Evolutionary conservation across 2,113 vertebrate genomes (phyloP).

Genomic region (Sciurus niger): DNA sequence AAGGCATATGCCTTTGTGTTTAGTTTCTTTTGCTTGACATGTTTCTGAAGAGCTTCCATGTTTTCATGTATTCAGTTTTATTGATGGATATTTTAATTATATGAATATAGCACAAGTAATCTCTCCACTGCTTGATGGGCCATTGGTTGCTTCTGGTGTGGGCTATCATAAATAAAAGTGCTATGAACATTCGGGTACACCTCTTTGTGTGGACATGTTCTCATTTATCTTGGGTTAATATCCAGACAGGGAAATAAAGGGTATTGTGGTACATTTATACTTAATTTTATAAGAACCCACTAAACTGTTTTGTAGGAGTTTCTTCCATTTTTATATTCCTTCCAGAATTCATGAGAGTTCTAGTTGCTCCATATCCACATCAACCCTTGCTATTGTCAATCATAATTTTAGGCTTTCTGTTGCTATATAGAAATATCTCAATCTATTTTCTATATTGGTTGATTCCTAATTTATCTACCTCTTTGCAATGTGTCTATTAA

Average conservation of each 20-base stretch:
- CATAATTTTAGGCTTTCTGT: neutral
- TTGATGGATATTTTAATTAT: neutral
- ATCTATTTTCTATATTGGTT: neutral
- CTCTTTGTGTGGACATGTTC: neutral
- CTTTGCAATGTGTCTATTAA: neutral
- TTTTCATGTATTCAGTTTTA: neutral
- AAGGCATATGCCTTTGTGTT: neutral
- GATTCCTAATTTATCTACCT: neutral
- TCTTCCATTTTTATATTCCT: neutral
- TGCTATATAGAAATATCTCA: neutral
- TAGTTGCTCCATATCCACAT: neutral
- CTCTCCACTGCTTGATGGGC: neutral
- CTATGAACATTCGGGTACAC: neutral
- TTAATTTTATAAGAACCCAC: neutral
- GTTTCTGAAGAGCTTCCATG: neutral
- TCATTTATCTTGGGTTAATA: neutral
- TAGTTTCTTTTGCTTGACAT: neutral
- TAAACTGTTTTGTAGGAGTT: neutral
- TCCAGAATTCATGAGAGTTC: neutral
- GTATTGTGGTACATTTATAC: neutral
- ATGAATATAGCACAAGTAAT: neutral
- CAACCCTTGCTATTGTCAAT: neutral
- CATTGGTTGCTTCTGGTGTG: neutral
- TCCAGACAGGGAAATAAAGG: neutral
- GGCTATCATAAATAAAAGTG: neutral